A percentile compares a stretch with the other conserved stretches of the same genome.
Conservation (phyloP, 2,888 invertebrate genomes). For the Parthenolecanium corni region DNA sequence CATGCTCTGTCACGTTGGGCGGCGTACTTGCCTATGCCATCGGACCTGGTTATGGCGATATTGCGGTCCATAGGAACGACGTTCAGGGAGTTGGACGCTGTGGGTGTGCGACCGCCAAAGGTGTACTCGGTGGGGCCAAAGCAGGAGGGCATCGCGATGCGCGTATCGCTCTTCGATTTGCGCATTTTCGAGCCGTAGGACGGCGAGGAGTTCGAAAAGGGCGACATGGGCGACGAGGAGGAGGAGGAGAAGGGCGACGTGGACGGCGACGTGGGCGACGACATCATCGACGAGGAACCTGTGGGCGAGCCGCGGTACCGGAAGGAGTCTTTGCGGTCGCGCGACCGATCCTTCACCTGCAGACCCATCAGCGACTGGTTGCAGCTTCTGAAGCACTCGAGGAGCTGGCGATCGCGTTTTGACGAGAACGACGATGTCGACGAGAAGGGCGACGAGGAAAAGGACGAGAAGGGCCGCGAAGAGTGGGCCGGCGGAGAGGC, state of each 20-base stretch:
- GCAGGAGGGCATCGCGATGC: not conserved
- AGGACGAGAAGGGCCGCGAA: not conserved
- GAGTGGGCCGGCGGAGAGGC: not conserved
- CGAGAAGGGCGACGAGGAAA: not conserved
- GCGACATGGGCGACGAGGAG: not conserved
- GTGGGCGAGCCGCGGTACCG: not conserved
- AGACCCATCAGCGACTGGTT: constrained; percentile 1
- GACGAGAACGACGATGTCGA: not conserved
- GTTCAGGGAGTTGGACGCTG: not conserved
- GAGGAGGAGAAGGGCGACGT: not conserved
- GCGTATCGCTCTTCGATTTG: not conserved
- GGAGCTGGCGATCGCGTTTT: not conserved
- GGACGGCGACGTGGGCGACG: not conserved
- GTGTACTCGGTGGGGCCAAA: not conserved
- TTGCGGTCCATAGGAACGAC: not conserved
- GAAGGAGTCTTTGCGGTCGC: constrained; percentile 6
- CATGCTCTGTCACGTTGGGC: not conserved
- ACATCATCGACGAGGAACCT: not conserved
- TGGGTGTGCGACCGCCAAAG: not conserved
- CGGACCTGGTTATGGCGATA: not conserved
- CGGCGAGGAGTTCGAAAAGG: not conserved
- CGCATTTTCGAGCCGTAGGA: constrained; percentile 7
- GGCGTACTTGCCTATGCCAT: constrained; percentile 1
- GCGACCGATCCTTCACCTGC: constrained; percentile 11
- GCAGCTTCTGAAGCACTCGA: not conserved